Evolutionary conservation across 2,797 vertebrate genomes (phyloP), one percentile per base, ranked within the genome.

Genomic region (Rhyacichthys aspro): DNA sequence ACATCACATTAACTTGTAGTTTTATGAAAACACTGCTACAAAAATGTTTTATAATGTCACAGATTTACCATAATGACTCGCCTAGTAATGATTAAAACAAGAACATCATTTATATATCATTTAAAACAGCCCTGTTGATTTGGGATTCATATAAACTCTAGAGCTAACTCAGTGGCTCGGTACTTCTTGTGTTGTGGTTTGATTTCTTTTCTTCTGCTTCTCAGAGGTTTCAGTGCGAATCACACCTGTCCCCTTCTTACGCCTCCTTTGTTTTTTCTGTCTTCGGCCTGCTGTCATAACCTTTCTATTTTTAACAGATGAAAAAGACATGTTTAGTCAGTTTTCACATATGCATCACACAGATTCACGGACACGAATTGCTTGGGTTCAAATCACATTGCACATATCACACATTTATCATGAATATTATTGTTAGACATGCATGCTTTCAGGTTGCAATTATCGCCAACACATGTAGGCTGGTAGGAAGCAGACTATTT

Each of bases 181-280:
- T n/a, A 72, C 5, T 56, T 41, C 18, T 46, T 11, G 18, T 46
- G 48, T 42, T 17, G 18, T 43, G 36, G 10, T 42, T 23, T 43
- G 41, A 47, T 39, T 57, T 46, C 44, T 1, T 39, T 61, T 38
- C 44, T 39, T 50, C 45, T 63, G 62, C 56, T 63, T 45, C 43
- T 54, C 52, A 43, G 63, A 76, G 43, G 12, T 47, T 53, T 76
- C 54, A 70, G 72, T 49, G 56, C 48, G 61, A 68, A 23, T 84
- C 59, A 87, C 82, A 80, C 79, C 82, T 80, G 78, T 80, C 77
- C 58, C 72, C 60, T 66, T 72, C 62, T 55, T 70, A 70, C 55
- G 48, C 55, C 57, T 72, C 47, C 49, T 70, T 49, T 63, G 37
- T 58, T 12, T 50, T 3, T 33, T 55, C 39, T 70, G 54, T 47